These are phyloP conservation scores for Pica pica DNA, from an alignment of 2,113 vertebrate species.

Conservation along the genomic window DNA sequence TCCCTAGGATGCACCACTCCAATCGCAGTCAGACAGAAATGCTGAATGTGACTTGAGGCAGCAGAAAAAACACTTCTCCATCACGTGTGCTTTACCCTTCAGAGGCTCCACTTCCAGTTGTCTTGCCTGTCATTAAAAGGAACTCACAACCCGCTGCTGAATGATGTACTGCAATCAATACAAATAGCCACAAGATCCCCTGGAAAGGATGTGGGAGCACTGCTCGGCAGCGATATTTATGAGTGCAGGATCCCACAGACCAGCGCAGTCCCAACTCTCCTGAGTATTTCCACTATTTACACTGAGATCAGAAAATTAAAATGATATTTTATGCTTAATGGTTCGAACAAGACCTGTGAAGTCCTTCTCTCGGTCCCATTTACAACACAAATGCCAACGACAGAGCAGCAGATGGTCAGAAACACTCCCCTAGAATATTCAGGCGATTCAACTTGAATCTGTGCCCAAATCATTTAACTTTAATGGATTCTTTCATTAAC, in stretches of 20 bases:
- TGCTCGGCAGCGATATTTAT: neutral
- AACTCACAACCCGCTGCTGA: neutral
- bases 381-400: conserved; percentile 35
- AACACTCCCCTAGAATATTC: conserved; percentile 61
- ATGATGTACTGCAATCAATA: neutral
- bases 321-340: conserved; percentile 33
- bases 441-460: conserved; percentile 58
- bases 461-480: conserved; percentile 69
- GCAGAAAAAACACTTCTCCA: neutral
- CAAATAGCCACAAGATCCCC: neutral
- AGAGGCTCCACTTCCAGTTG: neutral
- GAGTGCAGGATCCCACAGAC: neutral
- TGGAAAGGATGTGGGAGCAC: neutral
- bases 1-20: fast-evolving
- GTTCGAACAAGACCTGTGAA: conserved; percentile 3
- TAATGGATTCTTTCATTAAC: conserved; percentile 71
- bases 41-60: fast-evolving
- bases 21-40: neutral
- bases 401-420: conserved; percentile 54
- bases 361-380: conserved; percentile 2
- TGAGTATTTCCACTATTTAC: neutral
- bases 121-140: conserved; percentile 2
- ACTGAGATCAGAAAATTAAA: conserved; percentile 39
- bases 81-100: neutral
- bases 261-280: neutral